Base-by-base conservation (phyloP, 2,113 vertebrate genomes). In the Caretta caretta region DNA sequence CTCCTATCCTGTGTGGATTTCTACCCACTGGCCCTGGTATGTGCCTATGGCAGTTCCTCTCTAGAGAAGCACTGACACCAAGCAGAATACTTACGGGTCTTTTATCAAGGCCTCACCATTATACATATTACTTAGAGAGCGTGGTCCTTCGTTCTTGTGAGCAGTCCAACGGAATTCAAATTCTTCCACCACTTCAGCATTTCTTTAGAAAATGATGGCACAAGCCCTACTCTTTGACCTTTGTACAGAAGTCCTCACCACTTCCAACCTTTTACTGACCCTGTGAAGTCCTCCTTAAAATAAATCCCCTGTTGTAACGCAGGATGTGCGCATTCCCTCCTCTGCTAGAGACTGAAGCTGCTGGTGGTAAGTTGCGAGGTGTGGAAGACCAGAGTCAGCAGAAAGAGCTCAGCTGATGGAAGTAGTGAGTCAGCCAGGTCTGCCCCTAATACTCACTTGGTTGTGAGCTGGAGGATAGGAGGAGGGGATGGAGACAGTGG, bases 191-290 rank as follows among this genome's bases (percentile, higher is more conserved):
- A 89, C 88, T 93, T 93, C 82, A 93, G 82, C 87, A 86, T 87
- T 95, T 96, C 92, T 90, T 93, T 90, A 91, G 80, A 83, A 94
- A 92, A 91, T 90, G 22, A 86, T 96, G 96, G 50, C 75, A 93
- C 50, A 90, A 95, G 69, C 80, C 90, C 90, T 84, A 89, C 57
- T 84, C 90, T 96, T 96, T 96, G 90, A 96, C 91, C 95, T 92
- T 56, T 90, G 22, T 72, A 27, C 48, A 94, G 89, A 90, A 95
- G 82, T 90, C 20, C 22, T 95, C 14, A 42, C 8, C 49, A 0
- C 80, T 90, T 86, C 48, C 16, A 35, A 25, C 5, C 8, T 93
- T 89, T 62, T 78, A 31, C 7, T 79, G 25, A 0, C 14, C 17
- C 2, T 90, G 72, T 80, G 7, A 12, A 59, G 59, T 14, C 59